Evolutionary conservation across 2,888 invertebrate genomes (phyloP), one percentile per base, ranked within the genome.

Genomic region (Micoletzkya japonica): DNA sequence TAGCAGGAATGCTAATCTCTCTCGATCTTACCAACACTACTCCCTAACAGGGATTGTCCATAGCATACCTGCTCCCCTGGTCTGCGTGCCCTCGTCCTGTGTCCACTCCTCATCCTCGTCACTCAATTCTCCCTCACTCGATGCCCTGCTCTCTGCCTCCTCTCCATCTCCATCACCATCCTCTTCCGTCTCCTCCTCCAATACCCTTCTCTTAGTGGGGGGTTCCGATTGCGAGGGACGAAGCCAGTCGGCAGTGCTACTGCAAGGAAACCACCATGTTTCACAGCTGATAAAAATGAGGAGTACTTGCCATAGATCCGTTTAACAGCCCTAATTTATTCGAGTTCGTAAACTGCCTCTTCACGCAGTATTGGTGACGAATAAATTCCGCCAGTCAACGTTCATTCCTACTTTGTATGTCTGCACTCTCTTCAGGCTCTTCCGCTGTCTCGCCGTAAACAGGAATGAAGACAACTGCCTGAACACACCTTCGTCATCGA

Each of bases 21-120:
- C 20, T 44, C 61, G 30, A 17, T 24, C 49, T 49, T 30, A 61
- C 26, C 32, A 30, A 30, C 2, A 30, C 32, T 10, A 61, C 49
- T 0, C 49, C 61, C 49, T 61, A 44, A 24, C 49, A 44, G 17
- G 49, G 49, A 26, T 61, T 49, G 49, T 61, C 61, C 34, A 6
- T 26, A 59, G 3, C 1, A 7, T 32, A 61, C 49, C 60, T 6
- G 32, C 4, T 24, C 4, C 26, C 52, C n/a, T 24, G 24, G 32
- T 24, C 7, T 34, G 7, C 2, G 17, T 56, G 32, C 26, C 26
- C 32, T 20, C 6, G 20, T 30, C 10, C 54, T 54, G 4, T 10
- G n/a, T 26, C 30, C 26, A 37, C 58, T 7, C 2, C 20, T 56
- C 10, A 34, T 17, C 28, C 2, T 26, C 4, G 59, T 59, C 36